A percentile compares a stretch with the other conserved stretches of the same genome.
Evolutionary conservation across 2,888 invertebrate species (phyloP).

Genomic region (Labia minor): DNA sequence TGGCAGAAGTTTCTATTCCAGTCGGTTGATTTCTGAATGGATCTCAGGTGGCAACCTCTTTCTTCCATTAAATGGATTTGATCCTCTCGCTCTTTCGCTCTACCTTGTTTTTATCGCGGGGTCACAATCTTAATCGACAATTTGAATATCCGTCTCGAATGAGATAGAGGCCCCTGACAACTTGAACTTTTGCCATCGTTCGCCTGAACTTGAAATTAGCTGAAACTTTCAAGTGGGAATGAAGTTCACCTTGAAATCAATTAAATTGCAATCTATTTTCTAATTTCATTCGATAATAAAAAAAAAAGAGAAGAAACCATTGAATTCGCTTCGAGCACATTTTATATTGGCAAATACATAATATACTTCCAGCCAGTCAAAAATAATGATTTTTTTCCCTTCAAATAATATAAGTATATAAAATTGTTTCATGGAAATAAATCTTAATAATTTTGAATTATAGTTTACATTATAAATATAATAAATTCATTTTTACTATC

Average conservation of each 20-base stretch:
- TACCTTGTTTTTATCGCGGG: neutral
- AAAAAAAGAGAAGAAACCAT: too few species aligned
- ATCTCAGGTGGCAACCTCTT: neutral
- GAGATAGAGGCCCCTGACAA: neutral
- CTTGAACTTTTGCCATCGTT: neutral
- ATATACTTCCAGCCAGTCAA: too few species aligned
- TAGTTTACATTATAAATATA: too few species aligned
- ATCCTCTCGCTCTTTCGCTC: neutral
- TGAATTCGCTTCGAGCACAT: too few species aligned
- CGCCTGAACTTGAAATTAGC: neutral
- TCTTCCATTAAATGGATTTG: neutral
- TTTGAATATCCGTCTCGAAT: conserved; percentile 1
- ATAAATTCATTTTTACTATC: too few species aligned
- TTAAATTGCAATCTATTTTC: conserved; percentile 1
- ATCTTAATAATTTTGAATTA: too few species aligned
- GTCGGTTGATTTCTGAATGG: neutral
- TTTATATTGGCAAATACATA: too few species aligned
- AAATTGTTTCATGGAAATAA: too few species aligned
- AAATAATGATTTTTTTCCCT: too few species aligned
- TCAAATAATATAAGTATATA: too few species aligned
- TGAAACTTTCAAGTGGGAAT: neutral
- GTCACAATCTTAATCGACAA: conserved; percentile 9
- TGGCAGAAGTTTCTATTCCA: neutral
- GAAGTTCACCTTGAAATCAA: conserved; percentile 6
- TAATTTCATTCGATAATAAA: neutral